Conservation (phyloP, 92 coral and sea anemone genomes). For the Phenganax marumi region DNA sequence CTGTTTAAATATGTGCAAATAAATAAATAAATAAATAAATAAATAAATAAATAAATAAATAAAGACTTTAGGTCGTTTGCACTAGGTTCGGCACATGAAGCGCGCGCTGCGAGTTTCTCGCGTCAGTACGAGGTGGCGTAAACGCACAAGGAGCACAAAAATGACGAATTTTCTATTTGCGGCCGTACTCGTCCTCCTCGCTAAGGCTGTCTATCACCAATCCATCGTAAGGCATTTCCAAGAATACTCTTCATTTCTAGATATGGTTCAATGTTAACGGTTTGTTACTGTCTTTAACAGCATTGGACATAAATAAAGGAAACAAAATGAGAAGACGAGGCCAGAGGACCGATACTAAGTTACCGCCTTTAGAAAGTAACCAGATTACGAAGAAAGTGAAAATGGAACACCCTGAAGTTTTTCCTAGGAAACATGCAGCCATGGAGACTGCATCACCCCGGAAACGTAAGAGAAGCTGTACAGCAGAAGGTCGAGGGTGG, state of each 20-base stretch:
- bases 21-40: too few relatives aligned
- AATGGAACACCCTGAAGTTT: background rate
- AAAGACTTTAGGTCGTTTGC: too few relatives aligned
- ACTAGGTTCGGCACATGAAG: too few relatives aligned
- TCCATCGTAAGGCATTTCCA: too few relatives aligned
- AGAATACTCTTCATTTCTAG: background rate
- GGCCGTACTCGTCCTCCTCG: too few relatives aligned
- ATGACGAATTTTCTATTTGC: too few relatives aligned
- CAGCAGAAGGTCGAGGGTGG: background rate
- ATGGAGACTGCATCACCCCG: background rate
- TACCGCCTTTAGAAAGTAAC: background rate
- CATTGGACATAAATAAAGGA: background rate
- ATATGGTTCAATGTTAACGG: background rate
- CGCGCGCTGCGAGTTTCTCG: too few relatives aligned
- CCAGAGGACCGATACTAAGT: conserved; percentile 37
- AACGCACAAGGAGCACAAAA: too few relatives aligned
- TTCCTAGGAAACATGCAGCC: conserved; percentile 1
- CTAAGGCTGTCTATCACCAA: too few relatives aligned
- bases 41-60: too few relatives aligned
- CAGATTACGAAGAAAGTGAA: background rate
- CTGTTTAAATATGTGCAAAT: too few relatives aligned
- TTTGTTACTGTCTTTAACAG: background rate
- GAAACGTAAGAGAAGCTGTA: conserved; percentile 11
- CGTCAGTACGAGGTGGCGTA: too few relatives aligned
- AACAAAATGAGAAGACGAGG: conserved; percentile 41